phyloP scores from a whole-genome alignment of 2,888 invertebrate genomes.

The Myopa tessellatipennis region DNA sequence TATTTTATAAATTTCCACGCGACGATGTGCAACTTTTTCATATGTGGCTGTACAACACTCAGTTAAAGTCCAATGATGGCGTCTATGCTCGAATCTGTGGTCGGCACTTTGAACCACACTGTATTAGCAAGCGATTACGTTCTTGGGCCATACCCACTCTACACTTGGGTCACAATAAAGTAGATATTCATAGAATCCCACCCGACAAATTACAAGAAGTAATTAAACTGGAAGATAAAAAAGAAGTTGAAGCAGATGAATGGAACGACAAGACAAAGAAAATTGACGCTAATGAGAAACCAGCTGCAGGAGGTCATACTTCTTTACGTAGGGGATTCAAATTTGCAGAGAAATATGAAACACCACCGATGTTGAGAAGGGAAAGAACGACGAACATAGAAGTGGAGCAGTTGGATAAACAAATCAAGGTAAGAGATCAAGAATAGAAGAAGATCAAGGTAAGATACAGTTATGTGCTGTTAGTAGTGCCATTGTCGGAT shows the following conservation, averaged over 20 bases:
- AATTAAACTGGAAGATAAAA: background rate
- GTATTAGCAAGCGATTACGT: conserved; percentile 35
- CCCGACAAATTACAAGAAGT: conserved; percentile 9
- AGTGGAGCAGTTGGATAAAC: background rate
- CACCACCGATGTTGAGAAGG: background rate
- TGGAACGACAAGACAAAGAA: background rate
- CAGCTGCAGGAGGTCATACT: background rate
- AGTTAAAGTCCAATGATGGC: conserved; percentile 29
- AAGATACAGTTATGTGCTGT: too few species aligned
- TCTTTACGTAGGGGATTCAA: background rate
- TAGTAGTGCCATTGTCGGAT: too few species aligned
- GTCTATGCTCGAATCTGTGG: conserved; percentile 43
- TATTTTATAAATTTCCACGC: conserved; percentile 39
- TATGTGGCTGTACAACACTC: conserved; percentile 51
- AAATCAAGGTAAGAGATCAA: conserved; percentile 13
- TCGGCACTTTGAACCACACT: conserved; percentile 42
- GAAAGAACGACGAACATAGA: too few species aligned
- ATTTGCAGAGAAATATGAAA: background rate
- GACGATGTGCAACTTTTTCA: conserved; percentile 30
- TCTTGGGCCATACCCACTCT: conserved; percentile 42
- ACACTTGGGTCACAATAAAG: conserved; percentile 33
- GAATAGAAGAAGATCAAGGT: background rate
- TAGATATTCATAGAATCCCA: conserved; percentile 42
- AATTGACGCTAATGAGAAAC: background rate
- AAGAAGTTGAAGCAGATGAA: background rate